Conservation (phyloP, 2,113 vertebrate species). For the Oceanites oceanicus region DNA sequence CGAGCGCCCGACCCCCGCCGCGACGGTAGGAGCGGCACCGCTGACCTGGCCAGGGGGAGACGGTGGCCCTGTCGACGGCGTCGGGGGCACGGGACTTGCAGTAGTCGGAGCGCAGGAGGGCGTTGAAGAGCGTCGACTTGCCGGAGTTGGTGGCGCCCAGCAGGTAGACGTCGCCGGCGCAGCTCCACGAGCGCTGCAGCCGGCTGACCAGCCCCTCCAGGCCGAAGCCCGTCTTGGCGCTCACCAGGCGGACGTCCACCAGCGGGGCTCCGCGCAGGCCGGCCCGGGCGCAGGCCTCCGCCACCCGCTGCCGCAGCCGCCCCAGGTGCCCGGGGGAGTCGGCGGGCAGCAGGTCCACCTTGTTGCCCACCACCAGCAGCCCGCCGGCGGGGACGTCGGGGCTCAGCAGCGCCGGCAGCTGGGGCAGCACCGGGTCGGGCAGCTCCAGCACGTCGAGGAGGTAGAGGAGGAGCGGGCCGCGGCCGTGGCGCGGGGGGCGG, state of each 20-base stretch:
- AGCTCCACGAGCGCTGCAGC: conserved; percentile 87
- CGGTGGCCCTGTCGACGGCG: conserved; percentile 82
- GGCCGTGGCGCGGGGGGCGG: conserved; percentile 36
- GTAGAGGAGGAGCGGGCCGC: conserved; percentile 82
- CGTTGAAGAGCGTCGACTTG: conserved; percentile 94
- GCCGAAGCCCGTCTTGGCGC: conserved; percentile 92
- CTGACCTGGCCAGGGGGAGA: conserved; percentile 91
- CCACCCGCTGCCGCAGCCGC: conserved; percentile 73
- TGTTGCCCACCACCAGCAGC: conserved; percentile 87
- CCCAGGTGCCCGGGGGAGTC: conserved; percentile 78
- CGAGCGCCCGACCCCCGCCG: rapidly evolving
- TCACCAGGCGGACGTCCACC: conserved; percentile 85
- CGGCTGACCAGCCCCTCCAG: conserved; percentile 84
- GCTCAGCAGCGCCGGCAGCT: conserved; percentile 71
- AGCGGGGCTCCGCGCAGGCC: conserved; percentile 22
- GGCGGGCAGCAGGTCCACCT: conserved; percentile 83
- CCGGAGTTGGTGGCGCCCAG: conserved; percentile 88
- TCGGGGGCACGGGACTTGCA: conserved; percentile 84
- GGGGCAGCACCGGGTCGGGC: conserved; percentile 78
- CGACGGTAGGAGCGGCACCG: rapidly evolving
- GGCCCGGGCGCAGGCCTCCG: conserved; percentile 54
- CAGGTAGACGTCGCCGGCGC: conserved; percentile 88
- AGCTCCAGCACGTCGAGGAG: conserved; percentile 86
- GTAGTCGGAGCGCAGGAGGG: conserved; percentile 86
- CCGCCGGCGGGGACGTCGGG: conserved; percentile 16